phyloP scores from a whole-genome alignment of 1,140 invertebrate genomes.

The Manduca sexta region DNA sequence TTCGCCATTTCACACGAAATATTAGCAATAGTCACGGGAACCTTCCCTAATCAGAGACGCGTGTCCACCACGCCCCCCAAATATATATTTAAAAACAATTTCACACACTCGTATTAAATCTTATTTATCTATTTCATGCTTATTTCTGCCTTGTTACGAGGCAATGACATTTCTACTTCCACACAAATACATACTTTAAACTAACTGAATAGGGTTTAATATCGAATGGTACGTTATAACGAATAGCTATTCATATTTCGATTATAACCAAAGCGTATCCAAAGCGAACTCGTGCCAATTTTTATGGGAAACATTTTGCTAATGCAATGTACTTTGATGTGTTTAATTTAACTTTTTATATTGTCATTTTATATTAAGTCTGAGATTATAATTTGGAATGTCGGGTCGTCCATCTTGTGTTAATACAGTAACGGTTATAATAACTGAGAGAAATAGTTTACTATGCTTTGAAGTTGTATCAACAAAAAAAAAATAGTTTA shows the following conservation, averaged over 20 bases:
- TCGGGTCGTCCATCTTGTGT: too few relatives aligned
- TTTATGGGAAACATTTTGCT: slow-evolving; percentile 51
- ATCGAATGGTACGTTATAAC: slow-evolving; percentile 11
- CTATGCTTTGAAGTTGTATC: too few relatives aligned
- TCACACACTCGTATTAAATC: slow-evolving; percentile 45
- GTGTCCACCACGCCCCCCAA: slow-evolving; percentile 47
- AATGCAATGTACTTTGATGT: not conserved
- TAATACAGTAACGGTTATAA: too few relatives aligned
- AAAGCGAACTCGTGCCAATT: slow-evolving; percentile 58
- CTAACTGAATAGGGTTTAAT: slow-evolving; percentile 18
- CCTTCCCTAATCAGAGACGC: slow-evolving; percentile 48
- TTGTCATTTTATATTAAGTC: too few relatives aligned
- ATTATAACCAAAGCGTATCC: slow-evolving; percentile 39
- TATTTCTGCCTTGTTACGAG: slow-evolving; percentile 24
- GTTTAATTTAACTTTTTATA: too few relatives aligned
- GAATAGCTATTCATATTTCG: slow-evolving; percentile 40
- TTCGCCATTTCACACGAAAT: not conserved
- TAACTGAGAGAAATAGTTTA: too few relatives aligned
- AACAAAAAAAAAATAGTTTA: too few relatives aligned
- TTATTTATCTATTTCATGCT: slow-evolving; percentile 68
- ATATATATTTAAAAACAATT: slow-evolving; percentile 46
- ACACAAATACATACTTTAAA: slow-evolving; percentile 11
- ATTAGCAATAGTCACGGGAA: slow-evolving; percentile 44
- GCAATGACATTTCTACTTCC: not conserved
- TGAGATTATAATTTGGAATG: too few relatives aligned